Evolutionary conservation across 2,888 invertebrate genomes (phyloP), one percentile per base, ranked within the genome.

Genomic region (Trichopoda pennipes): DNA sequence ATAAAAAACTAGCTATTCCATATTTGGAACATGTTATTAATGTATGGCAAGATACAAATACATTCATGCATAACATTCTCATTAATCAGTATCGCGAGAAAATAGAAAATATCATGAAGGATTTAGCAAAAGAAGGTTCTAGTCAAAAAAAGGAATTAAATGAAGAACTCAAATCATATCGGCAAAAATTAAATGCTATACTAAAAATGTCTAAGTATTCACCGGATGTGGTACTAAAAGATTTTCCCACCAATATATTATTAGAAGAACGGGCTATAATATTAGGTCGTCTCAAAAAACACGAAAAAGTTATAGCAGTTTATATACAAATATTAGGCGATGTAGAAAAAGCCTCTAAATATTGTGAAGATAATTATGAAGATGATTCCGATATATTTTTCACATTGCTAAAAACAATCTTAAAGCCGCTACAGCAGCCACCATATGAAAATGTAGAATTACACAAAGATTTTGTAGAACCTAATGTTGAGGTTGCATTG

Each of bases 251-350:
- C 53, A 95, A 98, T 86, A 93, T 93, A 77, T 92, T 99, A 87
- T 95, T 96, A 88, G 98, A 99, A 89, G 99, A 99, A 90, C 93
- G 98, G 80, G 99, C 99, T 0, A 93, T 99, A n/a, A 95, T 99
- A 81, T 92, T 99, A 53, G 99, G 98, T 0, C 95, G 96, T 86
- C 92, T 99, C 28, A 97, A 97, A 0, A 89, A 96, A 83, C 99
- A 99, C 90, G 97, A 98, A 87, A 96, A 98, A 89, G 98, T 98
- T 0, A 92, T 99, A 60, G 95, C 96, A 1, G 97, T 99, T 88
- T 99, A 99, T 90, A 94, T 98, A 21, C 95, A 96, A 87, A 94
- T 97, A 42, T 92, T 99, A 77, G 95, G 97, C 51, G 96, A 99
- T 90, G 93, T 96, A 0, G 92, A 94, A 6, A 94, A 95, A 88